Conservation (phyloP, 2,113 vertebrate genomes). For the Potamarius usumacintae region DNA sequence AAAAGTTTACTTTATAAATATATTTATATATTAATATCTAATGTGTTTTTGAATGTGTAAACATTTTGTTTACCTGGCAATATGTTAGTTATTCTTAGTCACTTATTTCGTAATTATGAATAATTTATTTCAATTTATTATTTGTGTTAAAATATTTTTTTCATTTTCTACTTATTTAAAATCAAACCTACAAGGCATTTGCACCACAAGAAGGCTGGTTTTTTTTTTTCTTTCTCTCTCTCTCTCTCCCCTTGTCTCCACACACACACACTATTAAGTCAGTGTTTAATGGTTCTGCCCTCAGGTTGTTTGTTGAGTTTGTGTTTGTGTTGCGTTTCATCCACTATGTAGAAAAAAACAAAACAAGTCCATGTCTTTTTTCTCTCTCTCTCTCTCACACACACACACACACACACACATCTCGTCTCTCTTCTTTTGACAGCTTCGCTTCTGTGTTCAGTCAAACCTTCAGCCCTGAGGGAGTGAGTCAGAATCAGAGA, state of each 20-base stretch:
- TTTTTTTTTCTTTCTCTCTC: not conserved
- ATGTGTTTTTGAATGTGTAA: not conserved
- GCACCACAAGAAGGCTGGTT: not conserved
- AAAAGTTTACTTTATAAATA: not conserved
- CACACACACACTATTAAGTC: conserved; percentile 19
- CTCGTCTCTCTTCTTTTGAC: conserved; percentile 51
- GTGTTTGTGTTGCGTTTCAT: conserved; percentile 45
- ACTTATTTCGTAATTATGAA: not conserved
- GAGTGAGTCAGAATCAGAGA: conserved; percentile 55
- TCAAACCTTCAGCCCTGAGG: conserved; percentile 67
- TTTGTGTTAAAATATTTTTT: not conserved
- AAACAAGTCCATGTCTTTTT: not conserved
- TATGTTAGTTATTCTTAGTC: not conserved
- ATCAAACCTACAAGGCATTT: not conserved
- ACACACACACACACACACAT: conserved; percentile 22
- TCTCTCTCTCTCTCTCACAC: conserved; percentile 34
- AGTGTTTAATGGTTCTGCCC: conserved; percentile 5
- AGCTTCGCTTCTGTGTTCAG: conserved; percentile 70
- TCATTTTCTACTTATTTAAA: not conserved
- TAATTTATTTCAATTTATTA: not conserved
- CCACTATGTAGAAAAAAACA: conserved; percentile 44
- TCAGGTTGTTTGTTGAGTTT: conserved; percentile 31
- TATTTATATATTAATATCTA: not conserved
- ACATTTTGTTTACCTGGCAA: not conserved
- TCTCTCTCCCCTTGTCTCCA: not conserved